Evolutionary conservation across 2,113 vertebrate genomes (phyloP).

Genomic region (Psittacula cyanocephala): DNA sequence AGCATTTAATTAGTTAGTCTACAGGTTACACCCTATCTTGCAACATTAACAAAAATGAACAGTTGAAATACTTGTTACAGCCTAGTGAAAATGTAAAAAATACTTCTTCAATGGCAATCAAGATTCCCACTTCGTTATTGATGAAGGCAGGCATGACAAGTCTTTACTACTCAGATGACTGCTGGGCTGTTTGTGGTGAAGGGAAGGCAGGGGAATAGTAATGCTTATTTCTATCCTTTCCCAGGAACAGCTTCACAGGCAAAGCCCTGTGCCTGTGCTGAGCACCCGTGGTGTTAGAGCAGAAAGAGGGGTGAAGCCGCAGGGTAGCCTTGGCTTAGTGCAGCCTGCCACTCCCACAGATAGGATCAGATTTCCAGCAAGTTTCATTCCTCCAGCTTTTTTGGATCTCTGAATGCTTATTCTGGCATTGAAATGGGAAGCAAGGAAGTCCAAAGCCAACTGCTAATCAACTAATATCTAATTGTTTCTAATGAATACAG

Average conservation of each 20-base stretch:
- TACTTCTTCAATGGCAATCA: background rate
- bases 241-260: background rate
- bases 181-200: background rate
- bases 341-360: background rate
- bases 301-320: background rate
- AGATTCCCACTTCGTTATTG: background rate
- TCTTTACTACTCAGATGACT: background rate
- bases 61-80: constrained; percentile 44
- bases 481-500: background rate
- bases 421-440: background rate
- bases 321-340: fast-evolving
- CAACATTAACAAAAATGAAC: constrained; percentile 53
- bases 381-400: background rate
- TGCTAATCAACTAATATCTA: background rate
- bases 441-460: background rate
- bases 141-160: constrained; percentile 12
- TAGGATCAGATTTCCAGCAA: background rate
- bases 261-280: background rate
- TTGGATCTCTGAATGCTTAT: background rate
- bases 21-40: constrained; percentile 50
- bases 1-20: constrained; percentile 69
- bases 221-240: background rate
- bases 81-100: background rate
- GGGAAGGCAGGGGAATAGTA: background rate
- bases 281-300: fast-evolving